Conservation (phyloP, 1,140 invertebrate genomes). For the Drosophila kurseongensis region DNA sequence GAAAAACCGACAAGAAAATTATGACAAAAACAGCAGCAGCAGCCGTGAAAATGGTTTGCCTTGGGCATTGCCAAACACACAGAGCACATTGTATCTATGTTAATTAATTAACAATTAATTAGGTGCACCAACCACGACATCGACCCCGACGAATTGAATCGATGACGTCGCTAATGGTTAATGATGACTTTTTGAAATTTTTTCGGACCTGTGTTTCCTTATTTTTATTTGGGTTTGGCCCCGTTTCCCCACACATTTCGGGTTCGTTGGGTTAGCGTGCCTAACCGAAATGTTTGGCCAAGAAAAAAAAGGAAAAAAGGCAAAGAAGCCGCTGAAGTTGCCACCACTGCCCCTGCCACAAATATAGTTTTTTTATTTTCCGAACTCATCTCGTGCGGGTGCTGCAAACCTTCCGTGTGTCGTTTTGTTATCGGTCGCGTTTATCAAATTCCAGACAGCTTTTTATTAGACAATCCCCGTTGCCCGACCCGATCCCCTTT, state of each 20-base stretch:
- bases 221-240: slow-evolving; percentile 65
- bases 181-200: slow-evolving; percentile 70
- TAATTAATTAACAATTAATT: slow-evolving; percentile 84
- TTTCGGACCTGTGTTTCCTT: slow-evolving; percentile 15
- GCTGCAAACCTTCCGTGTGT: slow-evolving; percentile 53
- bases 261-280: slow-evolving; percentile 60
- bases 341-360: slow-evolving; percentile 26
- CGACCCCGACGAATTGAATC: slow-evolving; percentile 53
- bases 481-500: slow-evolving; percentile 16
- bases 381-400: slow-evolving; percentile 53
- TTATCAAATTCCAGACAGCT: slow-evolving; percentile 73
- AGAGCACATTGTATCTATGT: slow-evolving; percentile 71
- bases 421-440: slow-evolving; percentile 63
- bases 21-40: slow-evolving; percentile 64
- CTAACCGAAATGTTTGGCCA: slow-evolving; percentile 68
- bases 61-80: slow-evolving; percentile 48
- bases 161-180: slow-evolving; percentile 81
- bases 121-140: slow-evolving; percentile 57
- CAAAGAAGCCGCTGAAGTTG: slow-evolving; percentile 50
- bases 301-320: slow-evolving; percentile 20
- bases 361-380: slow-evolving; percentile 20
- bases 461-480: slow-evolving; percentile 58
- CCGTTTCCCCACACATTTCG: slow-evolving; percentile 46
- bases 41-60: slow-evolving; percentile 71
- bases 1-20: slow-evolving; percentile 41